These are phyloP conservation scores for Syritta pipiens DNA, from an alignment of 2,888 invertebrate species.

Conservation along the genomic window DNA sequence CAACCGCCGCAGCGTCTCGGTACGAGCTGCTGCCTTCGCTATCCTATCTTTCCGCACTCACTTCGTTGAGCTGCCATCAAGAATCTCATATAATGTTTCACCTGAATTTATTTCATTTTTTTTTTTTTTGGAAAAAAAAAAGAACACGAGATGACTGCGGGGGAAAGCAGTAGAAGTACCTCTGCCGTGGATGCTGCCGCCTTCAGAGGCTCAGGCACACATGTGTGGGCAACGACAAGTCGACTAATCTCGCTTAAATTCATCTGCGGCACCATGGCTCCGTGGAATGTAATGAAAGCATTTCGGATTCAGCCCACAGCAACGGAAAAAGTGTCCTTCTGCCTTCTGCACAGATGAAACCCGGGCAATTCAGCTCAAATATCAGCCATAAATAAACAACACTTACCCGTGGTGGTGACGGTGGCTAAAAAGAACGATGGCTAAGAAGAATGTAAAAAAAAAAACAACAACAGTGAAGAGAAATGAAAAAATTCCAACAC, in stretches of 20 bases:
- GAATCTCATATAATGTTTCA: constrained; percentile 52
- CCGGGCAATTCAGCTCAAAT: constrained; percentile 38
- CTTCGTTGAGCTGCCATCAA: constrained; percentile 41
- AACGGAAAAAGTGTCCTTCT: constrained; percentile 23
- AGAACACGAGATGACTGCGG: background rate
- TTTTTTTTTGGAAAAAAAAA: constrained; percentile 30
- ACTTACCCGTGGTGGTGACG: constrained; percentile 11
- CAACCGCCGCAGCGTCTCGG: background rate
- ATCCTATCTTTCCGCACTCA: constrained; percentile 18
- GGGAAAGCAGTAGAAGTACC: background rate
- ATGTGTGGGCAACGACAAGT: constrained; percentile 33
- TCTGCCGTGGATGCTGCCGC: background rate
- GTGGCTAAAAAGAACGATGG: background rate
- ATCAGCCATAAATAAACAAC: constrained; percentile 54
- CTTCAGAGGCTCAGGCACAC: constrained; percentile 1
- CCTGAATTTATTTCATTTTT: constrained; percentile 58
- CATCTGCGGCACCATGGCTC: constrained; percentile 7
- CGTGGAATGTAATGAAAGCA: constrained; percentile 27
- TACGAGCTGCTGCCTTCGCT: background rate
- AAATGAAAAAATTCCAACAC: constrained; percentile 24
- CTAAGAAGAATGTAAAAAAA: background rate
- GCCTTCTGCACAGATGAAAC: background rate
- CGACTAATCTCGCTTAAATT: constrained; percentile 47
- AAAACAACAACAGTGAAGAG: constrained; percentile 11
- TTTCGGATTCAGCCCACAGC: constrained; percentile 1